A percentile compares a stretch with the other conserved stretches of the same genome.
Evolutionary conservation across 2,888 invertebrate species (phyloP).

Genomic region (Tinea trinotella): DNA sequence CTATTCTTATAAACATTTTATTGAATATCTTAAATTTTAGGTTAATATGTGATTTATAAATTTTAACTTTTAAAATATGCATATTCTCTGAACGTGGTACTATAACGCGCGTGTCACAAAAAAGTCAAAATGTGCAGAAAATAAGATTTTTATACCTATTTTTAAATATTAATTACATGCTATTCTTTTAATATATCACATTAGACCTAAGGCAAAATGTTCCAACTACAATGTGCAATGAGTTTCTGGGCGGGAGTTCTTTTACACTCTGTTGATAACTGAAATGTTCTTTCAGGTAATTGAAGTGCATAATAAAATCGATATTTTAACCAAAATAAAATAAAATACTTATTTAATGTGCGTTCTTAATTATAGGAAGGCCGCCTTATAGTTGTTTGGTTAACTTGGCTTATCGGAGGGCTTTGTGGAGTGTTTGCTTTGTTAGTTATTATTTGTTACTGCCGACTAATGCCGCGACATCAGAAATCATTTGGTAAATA

Average conservation of each 20-base stretch:
- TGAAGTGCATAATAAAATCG: conserved; percentile 32
- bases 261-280: conserved; percentile 50
- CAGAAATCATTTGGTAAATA: conserved; percentile 78
- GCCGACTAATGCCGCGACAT: conserved; percentile 78
- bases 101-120: conserved; percentile 37
- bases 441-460: conserved; percentile 76
- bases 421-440: conserved; percentile 76
- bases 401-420: conserved; percentile 73
- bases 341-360: conserved; percentile 21
- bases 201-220: conserved; percentile 38
- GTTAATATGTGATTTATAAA: too few species aligned
- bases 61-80: too few species aligned
- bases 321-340: conserved; percentile 29
- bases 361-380: conserved; percentile 43
- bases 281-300: conserved; percentile 62
- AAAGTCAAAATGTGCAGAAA: conserved; percentile 23
- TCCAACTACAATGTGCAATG: conserved; percentile 36
- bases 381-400: conserved; percentile 68
- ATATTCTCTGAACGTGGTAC: neutral
- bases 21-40: too few species aligned
- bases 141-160: neutral
- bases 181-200: neutral
- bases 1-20: too few species aligned
- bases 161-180: neutral
- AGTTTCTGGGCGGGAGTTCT: conserved; percentile 47